Base-by-base conservation (phyloP, 2,888 invertebrate genomes). In the Morpho deidamia region DNA sequence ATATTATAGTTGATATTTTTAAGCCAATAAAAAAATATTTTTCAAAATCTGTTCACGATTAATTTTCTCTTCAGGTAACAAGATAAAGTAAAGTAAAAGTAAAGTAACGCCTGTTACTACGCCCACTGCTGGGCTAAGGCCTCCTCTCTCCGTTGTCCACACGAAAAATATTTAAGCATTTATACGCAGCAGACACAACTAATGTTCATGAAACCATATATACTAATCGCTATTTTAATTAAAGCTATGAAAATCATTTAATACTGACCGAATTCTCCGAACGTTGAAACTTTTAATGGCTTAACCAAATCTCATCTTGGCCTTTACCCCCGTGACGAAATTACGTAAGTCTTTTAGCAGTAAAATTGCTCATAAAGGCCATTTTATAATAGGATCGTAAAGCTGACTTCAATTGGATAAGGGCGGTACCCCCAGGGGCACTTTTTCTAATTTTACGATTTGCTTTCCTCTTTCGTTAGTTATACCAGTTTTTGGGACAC, bases 311-410 rank as follows among this genome's bases (percentile, higher is more conserved):
- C 85, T 82, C 86, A 83, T 88, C 81, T 73, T 74, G 71, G 74
- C 69, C 76, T 78, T 71, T 39, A 74, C 69, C 68, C 71, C 78
- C 84, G 81, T 84, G 81, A 83, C 82, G 86, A 81, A 87, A 87
- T 88, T 87, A 87, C 87, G 78, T 84, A 83, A 87, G 88, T 85
- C 86, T 81, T 84, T 82, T 78, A 74, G 83, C 85, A 87, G 87
- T 89, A 87, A 89, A 88, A 88, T 73, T 64, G 71, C 70, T 71
- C 81, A 80, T 88, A 88, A 89, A 86, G 85, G 81, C 83, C 79
- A 86, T 87, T 89, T 89, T 88, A 88, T 89, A 89, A 89, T 87
- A 81, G 86, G 80, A 71, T 80, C 83, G 74, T 88, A 87, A 86
- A 86, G 80, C 72, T 74, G 78, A 76, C 75, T 78, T 71, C 63